Evolutionary conservation across 2,888 invertebrate species (phyloP), one percentile per base, ranked within the genome.

Genomic region (Limnephilus marmoratus): DNA sequence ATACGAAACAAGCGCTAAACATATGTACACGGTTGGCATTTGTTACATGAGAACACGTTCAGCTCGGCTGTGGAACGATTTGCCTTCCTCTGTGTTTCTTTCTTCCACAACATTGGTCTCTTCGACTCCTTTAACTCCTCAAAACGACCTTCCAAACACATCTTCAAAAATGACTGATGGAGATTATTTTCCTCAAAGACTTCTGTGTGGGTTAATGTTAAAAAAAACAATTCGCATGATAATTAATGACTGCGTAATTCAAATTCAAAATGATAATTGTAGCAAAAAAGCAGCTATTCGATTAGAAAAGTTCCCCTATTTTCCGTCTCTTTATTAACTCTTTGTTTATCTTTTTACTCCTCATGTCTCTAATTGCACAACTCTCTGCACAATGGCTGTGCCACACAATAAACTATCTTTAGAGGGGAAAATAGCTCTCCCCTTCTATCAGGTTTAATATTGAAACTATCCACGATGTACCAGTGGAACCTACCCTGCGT

Each of bases 281-380:
- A 53, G 18, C 13, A 53, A 24, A 68, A 68, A 68, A 68, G 18
- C 15, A 24, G 83, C 34, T 15, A 37, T 41, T 45, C 45, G 13
- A 85, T 85, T 85, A 45, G 41, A 85, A 49, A 15, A 37, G 85
- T 85, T 45, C 49, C 90, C 81, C 34, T 41, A 49, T 37, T 45
- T 68, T 29, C 88, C 68, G 34, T 68, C 24, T 68, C 34, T 49
- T 29, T 88, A 92, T 80, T 90, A 68, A 85, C 83, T 90, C 85
- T 82, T 93, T 91, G 91, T 93, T 93, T 93, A 92, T 90, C 92
- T 92, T 93, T 93, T 92, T 89, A 83, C 92, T 93, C 90, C 92
- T 91, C 90, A 81, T 45, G 82, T 41, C 93, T 90, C 90, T 93
- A 93, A 93, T 93, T 93, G 93, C 92, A 90, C 92, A 91, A 91